A percentile compares a stretch with the other conserved stretches of the same genome.
Evolutionary conservation across 1,140 invertebrate genomes (phyloP).

Genomic region (Drosophila malerkotliana): DNA sequence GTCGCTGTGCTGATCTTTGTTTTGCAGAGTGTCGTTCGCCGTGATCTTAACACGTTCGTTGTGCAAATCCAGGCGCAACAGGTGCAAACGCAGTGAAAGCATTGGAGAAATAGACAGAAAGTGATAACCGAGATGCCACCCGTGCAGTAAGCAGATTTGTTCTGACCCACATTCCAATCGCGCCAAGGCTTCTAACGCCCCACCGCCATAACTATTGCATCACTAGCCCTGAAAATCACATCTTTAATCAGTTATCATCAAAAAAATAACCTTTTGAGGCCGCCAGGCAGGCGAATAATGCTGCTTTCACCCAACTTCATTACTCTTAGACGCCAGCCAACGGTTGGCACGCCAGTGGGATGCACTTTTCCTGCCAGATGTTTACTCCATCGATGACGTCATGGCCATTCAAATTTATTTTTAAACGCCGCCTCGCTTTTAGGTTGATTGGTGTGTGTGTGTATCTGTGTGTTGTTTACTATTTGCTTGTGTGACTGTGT

Average conservation of each 20-base stretch:
- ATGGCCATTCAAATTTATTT: conserved; percentile 72
- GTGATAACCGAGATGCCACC: conserved; percentile 58
- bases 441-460: conserved; percentile 2
- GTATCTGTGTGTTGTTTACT: conserved; percentile 50
- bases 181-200: conserved; percentile 28
- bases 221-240: conserved; percentile 25
- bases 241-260: conserved; percentile 7
- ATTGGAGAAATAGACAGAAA: conserved; percentile 27
- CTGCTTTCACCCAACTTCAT: conserved; percentile 10
- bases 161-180: conserved; percentile 29
- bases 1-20: conserved; percentile 6
- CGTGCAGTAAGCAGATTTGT: conserved; percentile 67
- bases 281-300: conserved; percentile 27
- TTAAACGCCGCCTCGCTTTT: conserved; percentile 44
- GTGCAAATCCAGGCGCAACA: conserved; percentile 44
- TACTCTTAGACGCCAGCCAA: conserved; percentile 1
- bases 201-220: conserved; percentile 41
- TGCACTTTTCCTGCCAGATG: conserved; percentile 70
- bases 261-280: conserved; percentile 6
- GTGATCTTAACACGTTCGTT: conserved; percentile 53
- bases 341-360: conserved; percentile 29
- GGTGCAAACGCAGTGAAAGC: conserved; percentile 73
- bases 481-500: conserved; percentile 21
- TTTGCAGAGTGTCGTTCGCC: conserved; percentile 60
- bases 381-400: conserved; percentile 73